A percentile compares a stretch with the other conserved stretches of the same genome.
Conservation (phyloP, 2,113 vertebrate genomes). For the Poecile atricapillus region DNA sequence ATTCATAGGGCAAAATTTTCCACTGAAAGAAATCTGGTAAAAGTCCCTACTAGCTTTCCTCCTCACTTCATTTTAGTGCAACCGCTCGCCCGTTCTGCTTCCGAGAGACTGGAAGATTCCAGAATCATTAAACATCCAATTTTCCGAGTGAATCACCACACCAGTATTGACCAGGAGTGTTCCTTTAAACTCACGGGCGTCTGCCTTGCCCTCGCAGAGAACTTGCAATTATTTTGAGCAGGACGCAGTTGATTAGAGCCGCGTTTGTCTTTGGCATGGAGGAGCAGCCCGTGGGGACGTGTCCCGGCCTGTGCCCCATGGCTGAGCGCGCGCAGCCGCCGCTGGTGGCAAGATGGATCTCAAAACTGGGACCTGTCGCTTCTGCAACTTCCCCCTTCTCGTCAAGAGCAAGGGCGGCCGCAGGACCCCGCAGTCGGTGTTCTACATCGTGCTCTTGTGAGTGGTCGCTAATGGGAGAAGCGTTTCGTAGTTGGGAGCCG, state of each 20-base stretch:
- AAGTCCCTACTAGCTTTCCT: neutral
- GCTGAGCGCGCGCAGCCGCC: neutral
- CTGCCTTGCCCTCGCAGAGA: neutral
- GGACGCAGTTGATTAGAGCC: neutral
- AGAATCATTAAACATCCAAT: neutral
- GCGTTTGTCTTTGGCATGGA: neutral
- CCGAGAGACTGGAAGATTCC: neutral
- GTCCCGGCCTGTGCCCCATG: slow-evolving; percentile 10
- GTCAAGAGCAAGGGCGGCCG: neutral
- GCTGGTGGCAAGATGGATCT: neutral
- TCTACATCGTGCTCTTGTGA: neutral
- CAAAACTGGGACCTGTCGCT: neutral
- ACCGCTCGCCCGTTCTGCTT: neutral
- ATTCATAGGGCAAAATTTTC: neutral
- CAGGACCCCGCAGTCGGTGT: neutral
- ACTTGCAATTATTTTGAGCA: neutral
- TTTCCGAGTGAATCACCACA: neutral
- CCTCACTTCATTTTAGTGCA: neutral
- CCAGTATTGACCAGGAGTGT: neutral
- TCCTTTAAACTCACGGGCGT: neutral
- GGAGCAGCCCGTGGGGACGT: slow-evolving; percentile 21
- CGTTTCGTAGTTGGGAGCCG: accelerated
- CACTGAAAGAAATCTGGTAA: neutral
- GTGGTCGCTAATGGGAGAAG: neutral
- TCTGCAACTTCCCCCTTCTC: neutral